Evolutionary conservation across 2,888 invertebrate species (phyloP), one percentile per base, ranked within the genome.

Genomic region (Nomada hirtipes): DNA sequence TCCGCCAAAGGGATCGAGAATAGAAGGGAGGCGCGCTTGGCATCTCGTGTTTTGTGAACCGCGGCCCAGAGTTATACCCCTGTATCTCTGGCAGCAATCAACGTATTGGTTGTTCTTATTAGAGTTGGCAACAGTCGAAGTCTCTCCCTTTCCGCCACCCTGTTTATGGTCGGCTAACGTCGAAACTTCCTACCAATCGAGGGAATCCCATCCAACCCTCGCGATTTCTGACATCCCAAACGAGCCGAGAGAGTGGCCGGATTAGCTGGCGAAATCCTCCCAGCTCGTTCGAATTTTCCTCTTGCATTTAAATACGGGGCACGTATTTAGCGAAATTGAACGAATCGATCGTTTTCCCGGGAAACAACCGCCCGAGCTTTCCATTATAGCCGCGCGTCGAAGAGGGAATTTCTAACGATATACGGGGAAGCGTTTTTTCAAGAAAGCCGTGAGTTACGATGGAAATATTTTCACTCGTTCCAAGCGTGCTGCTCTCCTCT

Each of bases 81-180:
- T 78, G 86, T 89, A 89, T 88, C 87, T 88, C 86, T 84, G 82
- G 64, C 86, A 87, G 91, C 91, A 91, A 91, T 92, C 92, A 92
- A 90, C 91, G 90, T 92, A 93, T 92, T 92, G 91, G 90, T 89
- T 89, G 85, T 88, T 88, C 91, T 92, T 91, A 92, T 92, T 91
- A 90, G 88, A 92, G 87, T 92, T 92, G 92, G 91, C 91, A 91
- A 90, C 88, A 82, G 77, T 76, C 70, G n/a, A 85, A 83, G 82
- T 83, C 82, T 84, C 82, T 68, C 84, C 75, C 67, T 63, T 44
- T 77, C 79, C 72, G 82, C 82, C 65, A 44, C n/a, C 79, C 88
- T 86, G 83, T 88, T 89, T 90, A 87, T 88, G 81, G 86, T 70
- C 75, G 69, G 68, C 81, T 76, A 36, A 86, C 84, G 76, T 84